Conservation (phyloP, 2,888 invertebrate genomes). For the Torymus auratus region DNA sequence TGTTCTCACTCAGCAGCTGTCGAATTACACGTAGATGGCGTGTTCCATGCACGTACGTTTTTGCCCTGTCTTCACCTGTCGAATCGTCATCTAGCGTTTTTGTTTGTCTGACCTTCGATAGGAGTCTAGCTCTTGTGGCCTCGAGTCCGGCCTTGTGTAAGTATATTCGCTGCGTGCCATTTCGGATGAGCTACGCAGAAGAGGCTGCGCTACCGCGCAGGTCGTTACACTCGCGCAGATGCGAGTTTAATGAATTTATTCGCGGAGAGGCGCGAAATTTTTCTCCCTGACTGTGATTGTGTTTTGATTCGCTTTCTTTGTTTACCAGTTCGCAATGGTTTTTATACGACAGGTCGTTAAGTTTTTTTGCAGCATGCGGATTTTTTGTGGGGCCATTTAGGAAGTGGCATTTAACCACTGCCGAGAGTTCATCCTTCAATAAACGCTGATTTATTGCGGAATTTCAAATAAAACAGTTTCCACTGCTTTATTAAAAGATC, state of each 20-base stretch:
- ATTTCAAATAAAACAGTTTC: no score
- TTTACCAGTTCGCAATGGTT: neutral
- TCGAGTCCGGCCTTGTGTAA: neutral
- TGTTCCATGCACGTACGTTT: no score
- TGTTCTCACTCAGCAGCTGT: no score
- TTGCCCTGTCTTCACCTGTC: neutral
- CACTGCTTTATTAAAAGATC: no score
- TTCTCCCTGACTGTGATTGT: neutral
- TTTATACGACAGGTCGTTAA: neutral
- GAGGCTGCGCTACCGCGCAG: neutral
- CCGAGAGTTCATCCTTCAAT: no score
- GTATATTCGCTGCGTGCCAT: neutral
- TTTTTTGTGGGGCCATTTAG: neutral
- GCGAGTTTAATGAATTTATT: constrained; percentile 37
- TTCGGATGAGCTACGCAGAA: neutral
- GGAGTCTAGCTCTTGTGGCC: neutral
- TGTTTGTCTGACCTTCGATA: constrained; percentile 2
- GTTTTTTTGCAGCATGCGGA: constrained; percentile 10
- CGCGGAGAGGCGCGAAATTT: neutral
- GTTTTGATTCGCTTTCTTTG: constrained; percentile 7
- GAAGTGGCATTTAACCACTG: no score
- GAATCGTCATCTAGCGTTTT: neutral
- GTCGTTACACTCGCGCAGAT: constrained; percentile 33
- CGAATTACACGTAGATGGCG: no score
- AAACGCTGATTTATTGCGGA: no score